Conservation (phyloP, 2,797 vertebrate species). For the Rachycentron canadum region DNA sequence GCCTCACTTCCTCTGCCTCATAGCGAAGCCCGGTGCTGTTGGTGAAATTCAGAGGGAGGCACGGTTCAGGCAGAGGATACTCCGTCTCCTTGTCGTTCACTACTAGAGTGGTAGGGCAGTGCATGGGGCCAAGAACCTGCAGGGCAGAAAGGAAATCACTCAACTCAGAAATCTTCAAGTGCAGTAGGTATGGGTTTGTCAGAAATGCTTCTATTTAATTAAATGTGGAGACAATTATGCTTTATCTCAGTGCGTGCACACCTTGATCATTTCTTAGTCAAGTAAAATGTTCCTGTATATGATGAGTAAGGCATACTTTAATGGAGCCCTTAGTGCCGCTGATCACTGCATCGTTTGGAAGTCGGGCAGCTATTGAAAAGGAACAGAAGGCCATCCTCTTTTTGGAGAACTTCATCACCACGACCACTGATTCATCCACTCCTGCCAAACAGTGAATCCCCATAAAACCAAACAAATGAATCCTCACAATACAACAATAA, state of each 20-base stretch:
- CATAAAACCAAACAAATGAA: background rate
- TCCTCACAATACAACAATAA: background rate
- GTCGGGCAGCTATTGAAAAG: slow-evolving; percentile 73
- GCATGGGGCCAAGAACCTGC: slow-evolving; percentile 77
- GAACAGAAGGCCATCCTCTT: slow-evolving; percentile 81
- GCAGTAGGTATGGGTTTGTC: slow-evolving; percentile 3
- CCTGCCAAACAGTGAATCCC: slow-evolving; percentile 60
- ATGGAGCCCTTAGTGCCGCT: slow-evolving; percentile 83
- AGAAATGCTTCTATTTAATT: slow-evolving; percentile 43
- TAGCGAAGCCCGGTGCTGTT: slow-evolving; percentile 82
- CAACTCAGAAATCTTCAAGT: slow-evolving; percentile 18
- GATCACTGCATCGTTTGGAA: slow-evolving; percentile 81
- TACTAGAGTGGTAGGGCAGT: slow-evolving; percentile 76
- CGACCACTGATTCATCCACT: slow-evolving; percentile 83
- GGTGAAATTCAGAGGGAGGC: slow-evolving; percentile 78
- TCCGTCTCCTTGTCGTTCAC: slow-evolving; percentile 68
- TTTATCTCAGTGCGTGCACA: slow-evolving; percentile 19
- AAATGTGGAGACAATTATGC: slow-evolving; percentile 54
- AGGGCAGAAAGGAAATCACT: slow-evolving; percentile 1
- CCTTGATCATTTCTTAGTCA: slow-evolving; percentile 60
- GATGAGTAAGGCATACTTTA: slow-evolving; percentile 68
- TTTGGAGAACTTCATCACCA: slow-evolving; percentile 84
- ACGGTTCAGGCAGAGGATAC: slow-evolving; percentile 72
- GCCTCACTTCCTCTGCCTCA: slow-evolving; percentile 86
- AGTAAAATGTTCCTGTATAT: slow-evolving; percentile 31